Conservation (phyloP, 2,797 vertebrate genomes). For the Pseudochirops cupreus region DNA sequence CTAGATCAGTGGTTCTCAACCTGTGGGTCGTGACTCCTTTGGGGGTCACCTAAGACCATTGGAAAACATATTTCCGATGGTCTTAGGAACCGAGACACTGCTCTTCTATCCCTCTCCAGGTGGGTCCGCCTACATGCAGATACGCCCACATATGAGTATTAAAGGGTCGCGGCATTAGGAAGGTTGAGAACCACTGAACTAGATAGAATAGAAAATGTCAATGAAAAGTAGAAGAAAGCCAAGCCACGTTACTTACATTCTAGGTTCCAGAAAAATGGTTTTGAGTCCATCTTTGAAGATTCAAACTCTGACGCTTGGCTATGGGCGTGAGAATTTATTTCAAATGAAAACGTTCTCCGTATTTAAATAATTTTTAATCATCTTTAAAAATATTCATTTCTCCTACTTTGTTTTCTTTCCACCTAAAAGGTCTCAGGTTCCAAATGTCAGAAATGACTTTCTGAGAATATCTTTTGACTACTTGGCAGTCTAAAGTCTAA, state of each 20-base stretch:
- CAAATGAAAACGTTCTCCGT: not conserved
- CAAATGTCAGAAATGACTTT: constrained; percentile 26
- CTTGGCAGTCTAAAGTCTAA: not conserved
- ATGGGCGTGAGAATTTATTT: constrained; percentile 8
- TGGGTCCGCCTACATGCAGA: no score
- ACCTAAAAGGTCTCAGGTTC: constrained; percentile 36
- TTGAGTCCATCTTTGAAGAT: constrained; percentile 2
- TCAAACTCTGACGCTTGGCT: constrained; percentile 3
- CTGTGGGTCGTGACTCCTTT: no score
- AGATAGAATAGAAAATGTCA: constrained; percentile 16
- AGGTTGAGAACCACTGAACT: no score
- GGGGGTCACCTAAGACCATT: no score
- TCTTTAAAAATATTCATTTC: constrained; percentile 52
- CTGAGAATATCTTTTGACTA: not conserved
- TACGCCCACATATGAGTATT: no score
- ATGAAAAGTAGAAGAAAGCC: constrained; percentile 1
- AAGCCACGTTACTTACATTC: not conserved
- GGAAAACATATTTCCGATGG: no score
- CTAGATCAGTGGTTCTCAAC: no score
- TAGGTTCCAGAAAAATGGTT: not conserved
- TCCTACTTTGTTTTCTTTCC: constrained; percentile 55
- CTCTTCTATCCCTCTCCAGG: no score
- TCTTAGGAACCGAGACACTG: no score
- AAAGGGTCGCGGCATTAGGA: no score
- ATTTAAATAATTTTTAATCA: no score